A percentile compares a stretch with the other conserved stretches of the same genome.
These are phyloP conservation scores for Cassiopea xamachana DNA, from an alignment of 30 jellyfish, hydroid and myxozoan genomes.

Conservation along the genomic window DNA sequence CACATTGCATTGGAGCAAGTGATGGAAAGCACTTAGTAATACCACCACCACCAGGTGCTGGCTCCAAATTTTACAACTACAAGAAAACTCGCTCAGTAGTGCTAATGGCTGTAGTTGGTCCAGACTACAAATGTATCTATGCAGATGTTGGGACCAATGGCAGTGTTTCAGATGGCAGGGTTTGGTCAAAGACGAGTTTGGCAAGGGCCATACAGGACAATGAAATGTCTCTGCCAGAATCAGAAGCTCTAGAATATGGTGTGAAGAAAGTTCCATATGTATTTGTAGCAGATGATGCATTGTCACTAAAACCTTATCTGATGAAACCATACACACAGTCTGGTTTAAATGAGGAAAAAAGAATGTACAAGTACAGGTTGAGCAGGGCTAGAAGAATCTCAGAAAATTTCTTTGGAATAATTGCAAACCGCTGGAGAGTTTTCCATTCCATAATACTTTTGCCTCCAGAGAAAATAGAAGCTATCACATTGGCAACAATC, in stretches of 20 bases:
- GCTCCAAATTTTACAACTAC: not conserved
- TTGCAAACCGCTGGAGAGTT: conserved; percentile 40
- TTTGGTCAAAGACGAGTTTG: too few species aligned
- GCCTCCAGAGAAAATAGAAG: conserved; percentile 21
- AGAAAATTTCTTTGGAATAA: conserved; percentile 33
- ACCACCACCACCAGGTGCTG: not conserved
- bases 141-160: not conserved
- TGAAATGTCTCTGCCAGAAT: too few species aligned
- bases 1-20: too few species aligned
- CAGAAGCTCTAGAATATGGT: too few species aligned
- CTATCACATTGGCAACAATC: not conserved
- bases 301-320: not conserved
- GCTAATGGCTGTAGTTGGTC: not conserved
- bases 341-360: conserved; percentile 17
- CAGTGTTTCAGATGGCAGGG: not conserved
- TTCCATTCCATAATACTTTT: conserved; percentile 12
- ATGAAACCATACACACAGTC: conserved; percentile 44
- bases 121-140: not conserved
- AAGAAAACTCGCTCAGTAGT: not conserved
- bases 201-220: too few species aligned
- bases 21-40: not conserved
- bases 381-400: too few species aligned
- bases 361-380: conserved; percentile 26
- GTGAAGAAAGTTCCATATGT: too few species aligned
- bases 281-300: conserved; percentile 48